Percentiles rank a stretch among this genome's conserved stretches.
Conservation (phyloP, 2,797 vertebrate genomes). For the Stomatorhinus walkeri region DNA sequence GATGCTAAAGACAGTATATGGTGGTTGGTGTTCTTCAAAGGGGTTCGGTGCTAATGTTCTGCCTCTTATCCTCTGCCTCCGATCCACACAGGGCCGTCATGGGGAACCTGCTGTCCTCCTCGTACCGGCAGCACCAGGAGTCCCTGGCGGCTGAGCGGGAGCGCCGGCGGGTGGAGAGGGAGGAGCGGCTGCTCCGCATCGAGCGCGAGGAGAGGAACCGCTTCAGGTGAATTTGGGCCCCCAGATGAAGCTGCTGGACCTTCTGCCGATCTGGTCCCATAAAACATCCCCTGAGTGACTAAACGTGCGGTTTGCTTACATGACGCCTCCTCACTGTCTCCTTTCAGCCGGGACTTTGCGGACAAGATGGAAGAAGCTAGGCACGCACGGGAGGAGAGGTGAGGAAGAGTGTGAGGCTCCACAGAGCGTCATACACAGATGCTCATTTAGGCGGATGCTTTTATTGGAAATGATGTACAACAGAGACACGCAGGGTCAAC, state of each 20-base stretch:
- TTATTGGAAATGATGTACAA: neutral
- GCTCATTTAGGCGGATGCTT: neutral
- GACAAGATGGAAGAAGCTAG: slow-evolving; percentile 90
- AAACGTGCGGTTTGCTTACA: neutral
- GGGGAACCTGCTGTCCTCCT: slow-evolving; percentile 83
- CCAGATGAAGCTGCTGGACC: neutral
- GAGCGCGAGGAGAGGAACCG: slow-evolving; percentile 92
- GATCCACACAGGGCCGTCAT: slow-evolving; percentile 60
- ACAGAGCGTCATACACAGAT: neutral
- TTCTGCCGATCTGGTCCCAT: neutral
- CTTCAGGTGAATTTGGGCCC: slow-evolving; percentile 68
- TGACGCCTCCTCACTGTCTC: slow-evolving; percentile 19
- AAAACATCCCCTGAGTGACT: neutral
- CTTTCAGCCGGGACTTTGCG: slow-evolving; percentile 77
- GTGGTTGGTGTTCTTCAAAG: neutral
- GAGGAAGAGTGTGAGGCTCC: slow-evolving; percentile 30
- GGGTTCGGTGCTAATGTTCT: neutral
- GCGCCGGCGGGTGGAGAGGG: slow-evolving; percentile 80
- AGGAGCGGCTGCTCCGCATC: slow-evolving; percentile 83
- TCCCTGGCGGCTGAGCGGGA: slow-evolving; percentile 88
- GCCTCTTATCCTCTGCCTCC: neutral
- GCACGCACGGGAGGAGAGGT: slow-evolving; percentile 88
- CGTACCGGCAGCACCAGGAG: slow-evolving; percentile 89
- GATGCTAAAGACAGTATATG: neutral
- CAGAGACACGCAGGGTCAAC: neutral